Base-by-base conservation (phyloP, 1,140 invertebrate genomes). In the Epicauta chinensis region DNA sequence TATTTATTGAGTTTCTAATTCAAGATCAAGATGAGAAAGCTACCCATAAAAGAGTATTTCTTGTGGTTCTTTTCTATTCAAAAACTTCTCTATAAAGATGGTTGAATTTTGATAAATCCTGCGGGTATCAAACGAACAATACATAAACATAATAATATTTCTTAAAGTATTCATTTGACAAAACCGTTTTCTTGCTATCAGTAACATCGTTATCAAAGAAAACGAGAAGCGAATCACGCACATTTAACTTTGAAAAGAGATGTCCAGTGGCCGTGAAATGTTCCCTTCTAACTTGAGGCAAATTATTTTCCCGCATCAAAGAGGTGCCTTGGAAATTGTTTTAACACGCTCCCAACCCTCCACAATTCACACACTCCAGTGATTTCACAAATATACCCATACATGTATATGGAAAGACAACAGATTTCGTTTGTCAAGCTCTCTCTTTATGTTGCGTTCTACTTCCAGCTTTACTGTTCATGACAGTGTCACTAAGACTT, bases 261-360 rank as follows among this genome's bases (percentile, higher is more conserved):
- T 16, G 60, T 59, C 52, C 60, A 62, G 51, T 51, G 42, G 49
- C 54, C 58, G 60, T 62, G 60, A 62, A 62, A 62, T 62, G 58
- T 62, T 61, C 60, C n/a, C 23, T 49, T 55, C 58, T 62, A 62
- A 62, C 60, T 62, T 62, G 57, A 62, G 60, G 60, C 60, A 62
- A 62, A 62, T 62, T 62, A 60, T 62, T 62, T 60, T 60, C 48
- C 60, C 60, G 60, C 60, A 62, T 62, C 60, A 62, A 62, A 62
- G 23, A 23, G 60, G 60, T 62, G 58, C 31, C 57, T 62, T 62
- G 57, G 58, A 62, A 62, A 62, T 62, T 62, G 60, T 62, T 62
- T 62, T 62, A 62, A 62, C 60, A 56, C 60, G 58, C 58, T 49
- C 60, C 55, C 55, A 50, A 37, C 56, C 51, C 44, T 23, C 23